Evolutionary conservation across 2,888 invertebrate species (phyloP).

Genomic region (Drosophila aldrichi): DNA sequence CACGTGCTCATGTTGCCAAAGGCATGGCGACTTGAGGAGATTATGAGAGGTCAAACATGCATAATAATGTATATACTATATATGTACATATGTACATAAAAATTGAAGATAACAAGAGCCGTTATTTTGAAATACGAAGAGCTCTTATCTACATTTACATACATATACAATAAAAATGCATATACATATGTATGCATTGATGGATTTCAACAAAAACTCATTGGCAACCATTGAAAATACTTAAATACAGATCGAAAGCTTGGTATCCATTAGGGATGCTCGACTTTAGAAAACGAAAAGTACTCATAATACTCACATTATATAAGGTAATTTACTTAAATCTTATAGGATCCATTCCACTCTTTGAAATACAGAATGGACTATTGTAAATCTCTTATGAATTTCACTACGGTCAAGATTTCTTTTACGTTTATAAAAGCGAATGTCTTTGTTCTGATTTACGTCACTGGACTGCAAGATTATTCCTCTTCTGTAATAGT

Average conservation of each 20-base stretch:
- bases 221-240: too few relatives aligned
- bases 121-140: constrained; percentile 5
- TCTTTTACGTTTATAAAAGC: neutral
- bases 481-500: constrained; percentile 8
- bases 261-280: too few relatives aligned
- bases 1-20: neutral
- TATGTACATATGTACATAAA: neutral
- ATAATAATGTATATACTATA: neutral
- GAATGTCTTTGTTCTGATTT: constrained; percentile 17
- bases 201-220: too few relatives aligned
- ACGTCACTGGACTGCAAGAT: constrained; percentile 32
- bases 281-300: too few relatives aligned
- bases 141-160: constrained; percentile 7
- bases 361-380: neutral
- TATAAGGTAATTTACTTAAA: too few relatives aligned
- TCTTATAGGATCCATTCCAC: neutral
- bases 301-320: too few relatives aligned
- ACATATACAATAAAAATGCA: neutral
- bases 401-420: neutral
- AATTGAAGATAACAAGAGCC: neutral
- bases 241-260: too few relatives aligned
- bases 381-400: neutral
- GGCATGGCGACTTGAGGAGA: neutral
- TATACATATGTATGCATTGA: neutral
- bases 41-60: constrained; percentile 6